Evolutionary conservation across 2,797 vertebrate genomes (phyloP).

Genomic region (Limnodromus scolopaceus): DNA sequence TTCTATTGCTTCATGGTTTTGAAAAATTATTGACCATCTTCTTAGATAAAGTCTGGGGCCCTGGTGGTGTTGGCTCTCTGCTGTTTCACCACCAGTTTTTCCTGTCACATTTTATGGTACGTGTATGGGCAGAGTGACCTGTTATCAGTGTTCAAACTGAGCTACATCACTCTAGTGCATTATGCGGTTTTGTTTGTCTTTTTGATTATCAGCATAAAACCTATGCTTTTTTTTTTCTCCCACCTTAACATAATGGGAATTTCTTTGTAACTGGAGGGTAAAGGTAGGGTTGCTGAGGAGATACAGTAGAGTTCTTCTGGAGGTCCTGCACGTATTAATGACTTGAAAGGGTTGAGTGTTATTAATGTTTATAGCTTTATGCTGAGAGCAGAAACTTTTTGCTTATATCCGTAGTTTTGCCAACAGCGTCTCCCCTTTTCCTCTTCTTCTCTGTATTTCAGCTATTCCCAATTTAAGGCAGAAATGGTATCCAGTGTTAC

Average conservation of each 20-base stretch:
- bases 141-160: neutral
- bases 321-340: neutral
- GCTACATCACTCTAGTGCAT: neutral
- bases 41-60: neutral
- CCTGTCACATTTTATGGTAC: neutral
- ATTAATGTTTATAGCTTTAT: neutral
- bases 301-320: neutral
- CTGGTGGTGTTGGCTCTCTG: neutral
- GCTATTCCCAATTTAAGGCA: neutral
- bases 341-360: neutral
- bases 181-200: neutral
- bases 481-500: neutral
- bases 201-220: neutral
- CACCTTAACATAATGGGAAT: neutral
- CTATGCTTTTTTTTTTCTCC: fast-evolving
- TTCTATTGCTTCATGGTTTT: neutral
- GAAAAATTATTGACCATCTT: neutral
- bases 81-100: neutral
- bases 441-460: neutral
- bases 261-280: neutral
- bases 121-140: neutral
- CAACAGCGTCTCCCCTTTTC: neutral
- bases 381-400: neutral
- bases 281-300: neutral
- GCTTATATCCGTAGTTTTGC: neutral